Conservation (phyloP, 2,113 vertebrate genomes). For the Chionomys nivalis region DNA sequence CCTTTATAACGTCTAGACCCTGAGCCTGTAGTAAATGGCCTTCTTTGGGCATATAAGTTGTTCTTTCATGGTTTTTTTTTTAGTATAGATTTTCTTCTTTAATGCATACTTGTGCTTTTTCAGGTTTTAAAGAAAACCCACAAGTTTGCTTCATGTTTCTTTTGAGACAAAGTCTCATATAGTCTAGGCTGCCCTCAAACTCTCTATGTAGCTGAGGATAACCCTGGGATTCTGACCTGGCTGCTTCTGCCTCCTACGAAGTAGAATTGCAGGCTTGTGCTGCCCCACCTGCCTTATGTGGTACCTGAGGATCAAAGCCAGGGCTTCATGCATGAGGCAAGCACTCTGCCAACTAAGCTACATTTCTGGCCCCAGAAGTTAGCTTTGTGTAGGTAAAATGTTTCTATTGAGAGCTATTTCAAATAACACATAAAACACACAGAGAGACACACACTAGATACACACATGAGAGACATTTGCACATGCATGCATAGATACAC, state of each 20-base stretch:
- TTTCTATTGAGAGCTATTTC: conserved; percentile 30
- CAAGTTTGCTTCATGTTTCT: not conserved
- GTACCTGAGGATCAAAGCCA: not conserved
- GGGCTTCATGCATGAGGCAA: not conserved
- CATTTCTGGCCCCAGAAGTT: not conserved
- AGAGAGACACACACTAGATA: not conserved
- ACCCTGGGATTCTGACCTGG: not conserved
- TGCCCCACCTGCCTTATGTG: not conserved
- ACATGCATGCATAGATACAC: too few relatives aligned
- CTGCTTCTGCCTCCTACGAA: not conserved
- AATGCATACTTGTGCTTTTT: conserved; percentile 7
- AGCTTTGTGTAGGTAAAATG: not conserved
- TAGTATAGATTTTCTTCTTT: not conserved
- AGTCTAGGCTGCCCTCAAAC: not conserved
- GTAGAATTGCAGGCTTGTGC: not conserved
- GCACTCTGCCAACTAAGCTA: not conserved
- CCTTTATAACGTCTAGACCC: not conserved
- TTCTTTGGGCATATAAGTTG: conserved; percentile 8
- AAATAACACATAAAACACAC: not conserved
- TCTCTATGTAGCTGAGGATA: not conserved
- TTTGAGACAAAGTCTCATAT: not conserved
- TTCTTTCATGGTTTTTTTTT: conserved; percentile 29
- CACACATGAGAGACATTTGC: too few relatives aligned
- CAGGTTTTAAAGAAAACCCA: conserved; percentile 46
- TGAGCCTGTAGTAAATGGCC: not conserved